These are phyloP conservation scores for Prunella strophiata DNA, from an alignment of 2,797 vertebrate genomes.

Conservation along the genomic window DNA sequence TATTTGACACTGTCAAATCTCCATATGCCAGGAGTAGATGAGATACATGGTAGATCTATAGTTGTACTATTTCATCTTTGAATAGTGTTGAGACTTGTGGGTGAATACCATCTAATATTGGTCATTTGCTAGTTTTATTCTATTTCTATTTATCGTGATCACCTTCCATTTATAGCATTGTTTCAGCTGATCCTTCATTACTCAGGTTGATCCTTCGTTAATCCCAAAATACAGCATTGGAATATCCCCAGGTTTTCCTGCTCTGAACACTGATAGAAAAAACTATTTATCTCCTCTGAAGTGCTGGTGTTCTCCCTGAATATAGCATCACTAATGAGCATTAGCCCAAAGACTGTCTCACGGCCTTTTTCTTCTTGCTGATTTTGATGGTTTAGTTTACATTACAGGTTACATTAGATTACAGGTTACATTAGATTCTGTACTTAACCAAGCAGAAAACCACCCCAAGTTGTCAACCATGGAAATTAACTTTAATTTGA, in stretches of 20 bases:
- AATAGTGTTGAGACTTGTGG: not conserved
- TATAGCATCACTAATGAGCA: not conserved
- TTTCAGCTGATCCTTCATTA: not conserved
- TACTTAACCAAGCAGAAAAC: not conserved
- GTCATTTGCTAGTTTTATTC: not conserved
- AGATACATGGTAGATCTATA: not conserved
- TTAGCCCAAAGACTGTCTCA: not conserved
- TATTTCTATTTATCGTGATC: not conserved
- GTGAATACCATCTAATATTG: not conserved
- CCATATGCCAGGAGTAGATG: not conserved
- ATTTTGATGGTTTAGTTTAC: not conserved
- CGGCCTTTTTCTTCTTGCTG: not conserved
- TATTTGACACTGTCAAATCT: not conserved
- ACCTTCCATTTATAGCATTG: not conserved
- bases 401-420: not conserved
- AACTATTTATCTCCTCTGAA: not conserved
- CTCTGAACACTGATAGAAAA: not conserved
- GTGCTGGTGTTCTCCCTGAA: not conserved
- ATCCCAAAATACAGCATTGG: not conserved
- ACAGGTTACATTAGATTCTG: not conserved
- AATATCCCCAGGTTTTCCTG: not conserved
- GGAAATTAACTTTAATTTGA: not conserved
- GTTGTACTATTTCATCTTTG: not conserved
- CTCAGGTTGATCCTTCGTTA: not conserved
- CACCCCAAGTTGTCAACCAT: not conserved